Conservation (phyloP, 2,113 vertebrate genomes). For the Hypocryptadius cinnamomeus region DNA sequence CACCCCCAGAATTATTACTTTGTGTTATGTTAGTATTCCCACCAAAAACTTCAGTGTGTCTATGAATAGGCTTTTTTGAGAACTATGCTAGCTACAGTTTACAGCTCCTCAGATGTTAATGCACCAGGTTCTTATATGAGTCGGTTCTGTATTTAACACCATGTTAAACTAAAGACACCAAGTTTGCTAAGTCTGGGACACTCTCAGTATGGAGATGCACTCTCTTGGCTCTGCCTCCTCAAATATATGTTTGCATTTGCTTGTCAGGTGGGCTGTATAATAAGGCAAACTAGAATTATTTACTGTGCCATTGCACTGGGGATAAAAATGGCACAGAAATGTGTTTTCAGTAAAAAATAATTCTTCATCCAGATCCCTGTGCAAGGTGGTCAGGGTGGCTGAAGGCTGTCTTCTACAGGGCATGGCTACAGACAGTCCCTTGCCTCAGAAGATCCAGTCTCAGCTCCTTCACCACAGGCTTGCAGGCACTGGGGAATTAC, state of each 20-base stretch:
- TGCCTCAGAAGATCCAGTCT: neutral
- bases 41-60: neutral
- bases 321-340: neutral
- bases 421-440: neutral
- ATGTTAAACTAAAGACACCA: neutral
- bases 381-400: neutral
- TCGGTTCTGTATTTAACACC: neutral
- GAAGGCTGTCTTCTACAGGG: neutral
- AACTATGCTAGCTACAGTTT: neutral
- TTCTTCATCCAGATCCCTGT: neutral
- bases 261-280: neutral
- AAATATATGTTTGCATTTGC: neutral
- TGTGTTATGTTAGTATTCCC: neutral
- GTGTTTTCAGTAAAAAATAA: neutral
- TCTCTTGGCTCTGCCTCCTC: neutral
- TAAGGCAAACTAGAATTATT: neutral
- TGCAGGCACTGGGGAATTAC: neutral
- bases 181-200: neutral
- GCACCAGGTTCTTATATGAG: neutral
- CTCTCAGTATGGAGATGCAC: neutral
- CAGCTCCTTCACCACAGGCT: neutral
- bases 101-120: neutral
- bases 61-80: neutral
- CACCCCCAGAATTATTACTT: neutral
- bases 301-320: neutral